These are phyloP conservation scores for Corydoras maculifer DNA, from an alignment of 2,113 vertebrate species.

Conservation along the genomic window DNA sequence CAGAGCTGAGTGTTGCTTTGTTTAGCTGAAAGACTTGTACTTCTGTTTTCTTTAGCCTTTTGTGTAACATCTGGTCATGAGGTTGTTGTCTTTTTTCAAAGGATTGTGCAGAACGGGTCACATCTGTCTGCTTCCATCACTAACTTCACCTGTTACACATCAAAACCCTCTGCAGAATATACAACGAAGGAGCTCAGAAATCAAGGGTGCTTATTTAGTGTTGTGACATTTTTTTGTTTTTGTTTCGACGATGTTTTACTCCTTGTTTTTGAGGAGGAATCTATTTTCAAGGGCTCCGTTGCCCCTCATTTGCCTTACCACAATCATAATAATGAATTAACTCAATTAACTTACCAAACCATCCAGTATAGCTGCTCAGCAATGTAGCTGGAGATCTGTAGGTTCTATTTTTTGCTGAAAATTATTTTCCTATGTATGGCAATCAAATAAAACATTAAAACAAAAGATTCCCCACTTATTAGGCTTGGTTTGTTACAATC, in stretches of 20 bases:
- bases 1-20: neutral
- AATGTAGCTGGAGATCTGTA: constrained; percentile 47
- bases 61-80: constrained; percentile 11
- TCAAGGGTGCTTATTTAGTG: neutral
- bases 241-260: neutral
- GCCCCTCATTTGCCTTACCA: constrained; percentile 32
- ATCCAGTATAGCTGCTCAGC: constrained; percentile 37
- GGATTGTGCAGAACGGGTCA: neutral
- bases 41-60: constrained; percentile 16
- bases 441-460: constrained; percentile 49
- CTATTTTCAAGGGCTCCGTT: neutral
- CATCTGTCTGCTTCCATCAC: neutral
- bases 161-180: neutral
- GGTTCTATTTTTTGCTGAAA: constrained; percentile 51
- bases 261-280: constrained; percentile 13
- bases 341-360: constrained; percentile 29
- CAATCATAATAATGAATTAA: constrained; percentile 34
- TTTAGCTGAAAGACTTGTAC: constrained; percentile 11
- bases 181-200: neutral
- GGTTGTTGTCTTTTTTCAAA: neutral
- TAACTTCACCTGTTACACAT: neutral
- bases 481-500: no score
- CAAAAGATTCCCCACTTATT: no score
- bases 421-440: constrained; percentile 71
- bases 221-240: neutral